Base-by-base conservation (phyloP, 1,140 invertebrate genomes). In the Zophobas morio region DNA sequence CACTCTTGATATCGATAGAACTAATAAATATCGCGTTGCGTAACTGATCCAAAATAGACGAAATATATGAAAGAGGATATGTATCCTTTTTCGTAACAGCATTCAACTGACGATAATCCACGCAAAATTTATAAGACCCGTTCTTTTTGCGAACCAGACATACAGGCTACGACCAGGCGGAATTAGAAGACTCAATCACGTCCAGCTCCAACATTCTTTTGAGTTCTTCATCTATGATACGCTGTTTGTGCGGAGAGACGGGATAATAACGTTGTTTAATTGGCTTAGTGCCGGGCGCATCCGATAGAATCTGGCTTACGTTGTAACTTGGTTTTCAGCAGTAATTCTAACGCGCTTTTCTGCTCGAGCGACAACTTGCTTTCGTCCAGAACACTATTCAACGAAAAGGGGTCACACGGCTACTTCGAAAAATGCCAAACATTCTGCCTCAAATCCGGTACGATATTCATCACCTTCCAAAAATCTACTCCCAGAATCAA, bases 51-150 rank as follows among this genome's bases (percentile, higher is more conserved):
- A 3, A 8, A 8, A 35, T 56, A 20, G 20, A 20, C 20, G 20
- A 20, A 20, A 20, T 20, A 20, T 20, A 20, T 20, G 90, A 60
- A 0, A 88, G 89, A 79, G 84, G 89, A 33, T 20, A 20, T 20
- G 76, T 74, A 75, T 89, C 87, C 53, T 82, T 78, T 33, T 78
- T 81, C 0, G 88, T 88, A 0, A 86, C 80, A 0, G 32, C 32
- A 78, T 90, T 90, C 0, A 79, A 32, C 57, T 73, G 53, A 54
- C 81, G 8, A 2, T 54, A 71, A 20, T 79, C 74, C 6, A 20
- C 20, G 20, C 20, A 20, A 20, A 20, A 20, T 20, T 0, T 20
- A 20, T 20, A 20, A 20, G 20, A 20, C 0, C 72, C 78, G 4
- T 37, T 33, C 57, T 70, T 56, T n/a, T 56, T 56, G 5, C 3